Percentiles rank a stretch among this genome's conserved stretches.
These are phyloP conservation scores for Epinephelus malabaricus DNA, from an alignment of 2,797 vertebrate genomes.

Conservation along the genomic window DNA sequence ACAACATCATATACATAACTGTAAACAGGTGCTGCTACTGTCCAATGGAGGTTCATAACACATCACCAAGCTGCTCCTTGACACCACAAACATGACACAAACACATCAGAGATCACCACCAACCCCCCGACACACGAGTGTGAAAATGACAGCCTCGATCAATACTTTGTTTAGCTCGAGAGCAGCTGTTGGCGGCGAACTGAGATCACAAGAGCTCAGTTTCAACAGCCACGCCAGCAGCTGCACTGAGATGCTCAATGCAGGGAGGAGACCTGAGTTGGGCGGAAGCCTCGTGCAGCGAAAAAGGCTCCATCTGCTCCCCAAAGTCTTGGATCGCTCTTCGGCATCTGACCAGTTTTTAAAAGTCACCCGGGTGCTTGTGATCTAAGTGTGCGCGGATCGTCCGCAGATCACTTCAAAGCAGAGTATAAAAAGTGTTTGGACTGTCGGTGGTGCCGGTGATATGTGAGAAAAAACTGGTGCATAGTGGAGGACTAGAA, in stretches of 20 bases:
- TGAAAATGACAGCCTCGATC: constrained; percentile 74
- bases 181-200: constrained; percentile 76
- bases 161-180: constrained; percentile 72
- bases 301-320: constrained; percentile 65
- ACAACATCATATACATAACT: not conserved
- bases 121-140: constrained; percentile 46
- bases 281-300: constrained; percentile 41
- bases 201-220: constrained; percentile 72
- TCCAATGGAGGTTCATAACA: not conserved
- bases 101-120: constrained; percentile 46
- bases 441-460: not conserved
- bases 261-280: constrained; percentile 62
- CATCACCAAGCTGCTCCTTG: constrained; percentile 8
- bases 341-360: constrained; percentile 15
- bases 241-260: constrained; percentile 69
- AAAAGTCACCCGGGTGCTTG: constrained; percentile 19
- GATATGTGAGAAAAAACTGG: constrained; percentile 18
- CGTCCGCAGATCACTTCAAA: constrained; percentile 14
- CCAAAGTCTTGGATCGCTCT: constrained; percentile 20
- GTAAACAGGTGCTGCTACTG: not conserved
- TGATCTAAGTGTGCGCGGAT: constrained; percentile 7
- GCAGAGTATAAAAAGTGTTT: constrained; percentile 21
- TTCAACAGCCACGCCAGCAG: constrained; percentile 72
- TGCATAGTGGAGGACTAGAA: not conserved
- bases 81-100: constrained; percentile 40